phyloP scores from a whole-genome alignment of 2,797 vertebrate genomes.

The Phataginus tricuspis region DNA sequence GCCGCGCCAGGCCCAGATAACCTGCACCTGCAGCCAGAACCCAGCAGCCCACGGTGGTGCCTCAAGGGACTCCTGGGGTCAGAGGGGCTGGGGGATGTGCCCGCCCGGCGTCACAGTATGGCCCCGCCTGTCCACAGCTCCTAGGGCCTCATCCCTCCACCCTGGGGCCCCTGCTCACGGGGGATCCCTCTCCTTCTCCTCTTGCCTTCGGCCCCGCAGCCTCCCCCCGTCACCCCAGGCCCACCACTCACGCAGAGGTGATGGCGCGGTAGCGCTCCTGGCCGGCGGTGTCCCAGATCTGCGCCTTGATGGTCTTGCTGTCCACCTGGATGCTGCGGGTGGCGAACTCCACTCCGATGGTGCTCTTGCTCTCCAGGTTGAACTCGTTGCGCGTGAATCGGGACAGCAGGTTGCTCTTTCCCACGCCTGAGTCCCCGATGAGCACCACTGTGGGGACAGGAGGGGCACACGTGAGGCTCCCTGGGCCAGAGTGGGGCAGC shows the following conservation, averaged over 20 bases:
- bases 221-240: fast-evolving
- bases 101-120: background rate
- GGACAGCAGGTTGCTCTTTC: constrained; percentile 97
- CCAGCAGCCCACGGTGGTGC: background rate
- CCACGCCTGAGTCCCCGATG: constrained; percentile 97
- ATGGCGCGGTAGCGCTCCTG: constrained; percentile 98
- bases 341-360: constrained; percentile 97
- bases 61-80: background rate
- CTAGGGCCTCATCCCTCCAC: background rate
- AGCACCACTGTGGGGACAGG: constrained; percentile 90
- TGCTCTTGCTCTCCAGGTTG: constrained; percentile 98
- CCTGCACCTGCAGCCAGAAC: background rate
- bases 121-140: background rate
- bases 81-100: background rate
- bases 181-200: background rate
- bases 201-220: background rate
- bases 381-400: constrained; percentile 98
- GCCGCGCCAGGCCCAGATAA: background rate
- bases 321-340: constrained; percentile 99
- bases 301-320: constrained; percentile 98
- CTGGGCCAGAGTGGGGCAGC: background rate
- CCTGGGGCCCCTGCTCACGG: background rate
- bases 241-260: constrained; percentile 94
- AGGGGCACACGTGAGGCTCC: background rate
- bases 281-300: constrained; percentile 98